Conservation (phyloP, 1,140 invertebrate species). For the Chrysopa pallens region DNA sequence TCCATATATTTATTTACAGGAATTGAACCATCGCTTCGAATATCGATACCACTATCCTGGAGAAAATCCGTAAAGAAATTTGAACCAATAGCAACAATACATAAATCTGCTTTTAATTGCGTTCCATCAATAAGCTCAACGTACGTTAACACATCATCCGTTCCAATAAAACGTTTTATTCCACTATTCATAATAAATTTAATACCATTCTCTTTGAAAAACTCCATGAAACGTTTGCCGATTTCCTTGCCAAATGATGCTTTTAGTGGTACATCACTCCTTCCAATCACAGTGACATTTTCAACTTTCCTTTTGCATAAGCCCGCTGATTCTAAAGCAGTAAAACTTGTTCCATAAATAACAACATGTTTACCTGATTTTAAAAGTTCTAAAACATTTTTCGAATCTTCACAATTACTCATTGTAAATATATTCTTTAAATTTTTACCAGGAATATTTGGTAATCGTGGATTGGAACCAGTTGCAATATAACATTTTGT, state of each 20-base stretch:
- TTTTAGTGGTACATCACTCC: slow-evolving; percentile 51
- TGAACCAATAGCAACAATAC: slow-evolving; percentile 69
- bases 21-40: slow-evolving; percentile 52
- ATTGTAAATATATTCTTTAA: slow-evolving; percentile 24
- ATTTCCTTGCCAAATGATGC: slow-evolving; percentile 54
- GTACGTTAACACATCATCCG: slow-evolving; percentile 34
- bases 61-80: slow-evolving; percentile 66
- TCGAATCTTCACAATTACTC: slow-evolving; percentile 52
- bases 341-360: slow-evolving; percentile 64
- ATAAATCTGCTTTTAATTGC: slow-evolving; percentile 54
- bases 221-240: slow-evolving; percentile 39
- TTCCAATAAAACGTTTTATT: slow-evolving; percentile 36
- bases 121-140: slow-evolving; percentile 50
- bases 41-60: slow-evolving; percentile 42
- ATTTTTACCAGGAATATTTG: slow-evolving; percentile 37
- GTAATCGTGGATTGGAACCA: slow-evolving; percentile 46
- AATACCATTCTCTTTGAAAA: slow-evolving; percentile 51
- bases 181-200: slow-evolving; percentile 46
- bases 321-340: slow-evolving; percentile 69
- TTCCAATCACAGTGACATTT: slow-evolving; percentile 63
- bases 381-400: slow-evolving; percentile 34
- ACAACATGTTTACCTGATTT: slow-evolving; percentile 44
- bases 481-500: slow-evolving; percentile 66
- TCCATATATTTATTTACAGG: slow-evolving; percentile 53
- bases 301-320: slow-evolving; percentile 53